A percentile compares a stretch with the other conserved stretches of the same genome.
phyloP scores from a whole-genome alignment of 2,888 invertebrate genomes.

The Entomobrya proxima region DNA sequence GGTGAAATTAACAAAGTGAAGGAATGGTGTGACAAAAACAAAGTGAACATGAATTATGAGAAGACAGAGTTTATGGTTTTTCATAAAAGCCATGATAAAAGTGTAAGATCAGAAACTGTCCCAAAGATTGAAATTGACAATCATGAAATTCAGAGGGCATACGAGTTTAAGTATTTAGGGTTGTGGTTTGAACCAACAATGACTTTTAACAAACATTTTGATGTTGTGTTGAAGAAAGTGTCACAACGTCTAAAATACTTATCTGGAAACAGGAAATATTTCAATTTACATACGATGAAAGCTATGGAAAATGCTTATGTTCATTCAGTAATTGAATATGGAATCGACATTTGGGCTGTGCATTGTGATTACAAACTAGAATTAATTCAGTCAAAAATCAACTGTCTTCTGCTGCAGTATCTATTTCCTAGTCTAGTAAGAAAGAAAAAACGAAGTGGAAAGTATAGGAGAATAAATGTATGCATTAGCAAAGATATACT shows the following conservation, averaged over 20 bases:
- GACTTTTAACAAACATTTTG: constrained; percentile 34
- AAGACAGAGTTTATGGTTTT: no score
- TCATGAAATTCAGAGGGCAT: no score
- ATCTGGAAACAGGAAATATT: constrained; percentile 20
- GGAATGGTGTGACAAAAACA: no score
- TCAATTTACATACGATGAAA: background rate
- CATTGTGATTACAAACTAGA: background rate
- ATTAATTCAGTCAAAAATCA: background rate
- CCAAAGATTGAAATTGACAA: no score
- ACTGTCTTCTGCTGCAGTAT: background rate
- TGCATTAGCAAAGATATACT: background rate
- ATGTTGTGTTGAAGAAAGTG: background rate
- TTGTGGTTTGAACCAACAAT: no score
- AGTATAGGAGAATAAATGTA: background rate
- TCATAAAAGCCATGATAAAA: no score
- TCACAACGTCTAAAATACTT: background rate
- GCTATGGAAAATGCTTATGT: constrained; percentile 29
- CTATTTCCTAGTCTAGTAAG: no score
- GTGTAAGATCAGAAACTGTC: no score
- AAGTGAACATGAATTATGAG: no score
- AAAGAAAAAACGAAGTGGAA: background rate
- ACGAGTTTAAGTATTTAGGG: no score
- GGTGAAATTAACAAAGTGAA: no score
- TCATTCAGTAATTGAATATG: constrained; percentile 40
- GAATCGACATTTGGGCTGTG: constrained; percentile 39